phyloP scores from a whole-genome alignment of 1,140 invertebrate genomes.

The Cydia fagiglandana region DNA sequence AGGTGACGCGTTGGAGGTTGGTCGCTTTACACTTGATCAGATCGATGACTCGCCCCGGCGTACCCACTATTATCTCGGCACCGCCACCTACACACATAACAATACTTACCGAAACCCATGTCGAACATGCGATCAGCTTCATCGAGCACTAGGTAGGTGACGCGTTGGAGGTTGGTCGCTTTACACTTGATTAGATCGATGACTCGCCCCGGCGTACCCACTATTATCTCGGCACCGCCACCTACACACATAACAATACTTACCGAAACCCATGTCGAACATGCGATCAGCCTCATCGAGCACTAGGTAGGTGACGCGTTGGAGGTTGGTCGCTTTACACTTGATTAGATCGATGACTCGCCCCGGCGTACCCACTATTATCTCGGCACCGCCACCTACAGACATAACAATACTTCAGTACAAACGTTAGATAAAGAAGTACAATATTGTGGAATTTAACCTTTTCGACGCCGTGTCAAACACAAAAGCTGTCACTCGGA shows the following conservation, averaged over 20 bases:
- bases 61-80: too few species aligned
- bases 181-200: constrained; percentile 99
- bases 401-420: background rate
- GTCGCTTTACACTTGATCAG: too few species aligned
- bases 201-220: constrained; percentile 97
- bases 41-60: too few species aligned
- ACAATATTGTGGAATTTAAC: too few species aligned
- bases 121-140: constrained; percentile 99
- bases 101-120: constrained; percentile 93
- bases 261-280: constrained; percentile 99
- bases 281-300: constrained; percentile 99
- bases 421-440: too few species aligned
- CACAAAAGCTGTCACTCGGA: too few species aligned
- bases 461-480: too few species aligned
- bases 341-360: constrained; percentile 99
- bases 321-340: constrained; percentile 96
- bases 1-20: too few species aligned
- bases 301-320: constrained; percentile 96
- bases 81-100: too few species aligned
- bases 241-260: constrained; percentile 33
- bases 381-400: constrained; percentile 90
- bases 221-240: constrained; percentile 97
- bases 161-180: constrained; percentile 94
- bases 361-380: constrained; percentile 97
- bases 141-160: constrained; percentile 98